Evolutionary conservation across 2,888 invertebrate species (phyloP).

Genomic region (Agriopis leucophaearia): DNA sequence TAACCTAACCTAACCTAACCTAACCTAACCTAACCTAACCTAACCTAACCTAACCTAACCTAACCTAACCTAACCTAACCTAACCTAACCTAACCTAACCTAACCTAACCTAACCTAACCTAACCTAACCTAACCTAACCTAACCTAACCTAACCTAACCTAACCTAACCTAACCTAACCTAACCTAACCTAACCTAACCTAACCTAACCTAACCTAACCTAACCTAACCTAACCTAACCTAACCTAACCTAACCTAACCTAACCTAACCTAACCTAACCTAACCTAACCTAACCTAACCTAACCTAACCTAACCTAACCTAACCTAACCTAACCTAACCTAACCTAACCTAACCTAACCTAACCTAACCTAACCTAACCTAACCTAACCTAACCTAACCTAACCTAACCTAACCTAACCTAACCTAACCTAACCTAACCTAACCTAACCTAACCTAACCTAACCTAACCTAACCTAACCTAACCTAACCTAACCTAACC

Average conservation of each 20-base stretch:
- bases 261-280: conserved; percentile 18
- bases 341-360: conserved; percentile 30
- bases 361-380: conserved; percentile 28
- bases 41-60: conserved; percentile 35
- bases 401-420: conserved; percentile 37
- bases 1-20: conserved; percentile 32
- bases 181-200: conserved; percentile 31
- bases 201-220: conserved; percentile 31
- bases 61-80: conserved; percentile 36
- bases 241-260: conserved; percentile 25
- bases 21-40: conserved; percentile 32
- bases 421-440: conserved; percentile 37
- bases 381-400: conserved; percentile 38
- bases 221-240: conserved; percentile 22
- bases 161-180: conserved; percentile 35
- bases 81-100: conserved; percentile 33
- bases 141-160: conserved; percentile 35
- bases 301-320: conserved; percentile 25
- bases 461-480: too few relatives aligned
- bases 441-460: conserved; percentile 20
- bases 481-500: too few relatives aligned
- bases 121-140: conserved; percentile 30
- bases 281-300: conserved; percentile 20
- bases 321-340: conserved; percentile 26
- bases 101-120: conserved; percentile 35